Evolutionary conservation across 64 coral and sea anemone species (phyloP), one percentile per base, ranked within the genome.

Genomic region (Porites lutea): DNA sequence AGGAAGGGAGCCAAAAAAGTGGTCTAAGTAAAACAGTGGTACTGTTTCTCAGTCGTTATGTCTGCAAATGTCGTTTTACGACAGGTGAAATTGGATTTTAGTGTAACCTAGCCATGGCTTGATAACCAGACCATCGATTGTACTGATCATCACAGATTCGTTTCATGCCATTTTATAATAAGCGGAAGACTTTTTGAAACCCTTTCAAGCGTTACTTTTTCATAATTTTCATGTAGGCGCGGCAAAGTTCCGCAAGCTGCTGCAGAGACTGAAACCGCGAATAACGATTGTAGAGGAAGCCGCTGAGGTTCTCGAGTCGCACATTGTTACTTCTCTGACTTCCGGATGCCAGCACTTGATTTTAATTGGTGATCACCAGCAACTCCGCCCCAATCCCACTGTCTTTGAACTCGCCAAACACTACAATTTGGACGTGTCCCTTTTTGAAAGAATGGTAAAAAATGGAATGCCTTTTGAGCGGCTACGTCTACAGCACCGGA

Each of bases 251-350:
- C 96, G 96, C 11, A 86, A 71, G 45, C 47, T 98, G 23, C 45
- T 98, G 19, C 93, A 98, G 59, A 63, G 83, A 64, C 91, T 98
- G 48, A 80, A 92, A 23, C 96, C 96, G 48, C 89, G 93, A 15
- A 95, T 98, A 86, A 98, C 93, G 7, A 87, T 98, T 13, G 96
- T 98, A n/a, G 96, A 98, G 53, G 96, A 98, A 89, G 96, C 96
- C 52, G 96, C 96, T 89, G 96, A 98, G 82, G 96, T 98, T 71
- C 81, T 95, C 59, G 96, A 98, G 92, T 95, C 96, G 11, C 96
- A 98, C 80, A 98, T 98, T 55, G 96, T 98, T 14, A 98, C 96
- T 43, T 92, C 96, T 13, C 59, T 98, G 43, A 98, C 89, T 71
- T 74, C 89, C 49, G 93, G 89, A 84, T 98, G 96, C 55, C 93